Evolutionary conservation across 2,797 vertebrate species (phyloP).

Genomic region (Centroberyx gerrardi): DNA sequence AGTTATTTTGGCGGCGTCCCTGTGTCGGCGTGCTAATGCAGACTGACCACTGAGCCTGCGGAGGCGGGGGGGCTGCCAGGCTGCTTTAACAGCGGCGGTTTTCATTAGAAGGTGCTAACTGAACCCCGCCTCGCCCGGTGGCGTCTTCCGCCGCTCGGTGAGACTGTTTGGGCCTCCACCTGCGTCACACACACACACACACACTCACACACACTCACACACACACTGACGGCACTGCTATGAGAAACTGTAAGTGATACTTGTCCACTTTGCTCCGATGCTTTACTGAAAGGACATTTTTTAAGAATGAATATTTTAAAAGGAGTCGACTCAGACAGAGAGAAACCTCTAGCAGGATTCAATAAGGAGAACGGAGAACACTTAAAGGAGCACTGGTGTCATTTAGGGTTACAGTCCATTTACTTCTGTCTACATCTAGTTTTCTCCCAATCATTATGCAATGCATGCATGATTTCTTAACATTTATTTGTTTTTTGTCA

Average conservation of each 20-base stretch:
- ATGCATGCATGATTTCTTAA: too few species aligned
- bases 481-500: too few species aligned
- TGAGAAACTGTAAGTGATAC: conserved; percentile 11
- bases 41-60: conserved; percentile 28
- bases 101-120: conserved; percentile 63
- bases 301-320: too few species aligned
- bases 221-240: conserved; percentile 6
- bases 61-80: conserved; percentile 30
- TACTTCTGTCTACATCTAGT: too few species aligned
- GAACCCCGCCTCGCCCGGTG: not conserved
- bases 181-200: not conserved
- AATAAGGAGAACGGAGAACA: too few species aligned
- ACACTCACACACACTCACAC: conserved; percentile 19
- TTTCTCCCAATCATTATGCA: too few species aligned
- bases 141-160: conserved; percentile 27
- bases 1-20: conserved; percentile 56
- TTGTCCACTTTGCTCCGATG: not conserved
- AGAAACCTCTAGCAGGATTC: too few species aligned
- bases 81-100: not conserved
- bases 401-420: too few species aligned
- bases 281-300: not conserved
- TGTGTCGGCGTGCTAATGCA: conserved; percentile 21
- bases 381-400: too few species aligned
- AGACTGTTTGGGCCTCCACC: conserved; percentile 38
- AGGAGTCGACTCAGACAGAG: too few species aligned